These are phyloP conservation scores for Pyrochroa serraticornis DNA, from an alignment of 2,888 invertebrate species.

Conservation along the genomic window DNA sequence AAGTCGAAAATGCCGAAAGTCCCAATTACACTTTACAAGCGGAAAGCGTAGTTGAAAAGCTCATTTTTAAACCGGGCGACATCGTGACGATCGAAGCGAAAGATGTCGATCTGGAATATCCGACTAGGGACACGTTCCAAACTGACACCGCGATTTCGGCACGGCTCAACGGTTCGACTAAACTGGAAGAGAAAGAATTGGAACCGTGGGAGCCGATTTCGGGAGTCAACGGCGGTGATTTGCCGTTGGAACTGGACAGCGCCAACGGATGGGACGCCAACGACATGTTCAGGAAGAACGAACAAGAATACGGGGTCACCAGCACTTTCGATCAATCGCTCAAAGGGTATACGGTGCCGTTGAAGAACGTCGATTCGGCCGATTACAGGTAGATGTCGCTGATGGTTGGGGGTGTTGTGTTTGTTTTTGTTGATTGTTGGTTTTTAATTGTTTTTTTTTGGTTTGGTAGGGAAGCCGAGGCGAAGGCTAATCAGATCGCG, in stretches of 20 bases:
- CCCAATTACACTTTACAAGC: constrained; percentile 62
- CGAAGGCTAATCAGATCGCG: constrained; percentile 88
- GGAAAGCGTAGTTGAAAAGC: constrained; percentile 75
- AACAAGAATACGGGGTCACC: constrained; percentile 88
- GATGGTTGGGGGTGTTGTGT: neutral
- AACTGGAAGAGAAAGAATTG: constrained; percentile 76
- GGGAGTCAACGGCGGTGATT: constrained; percentile 64
- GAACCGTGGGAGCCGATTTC: constrained; percentile 86
- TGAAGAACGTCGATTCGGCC: constrained; percentile 84
- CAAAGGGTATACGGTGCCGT: constrained; percentile 87
- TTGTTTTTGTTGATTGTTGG: neutral
- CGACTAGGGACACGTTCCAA: constrained; percentile 85
- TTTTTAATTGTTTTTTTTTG: too few relatives aligned
- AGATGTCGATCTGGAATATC: constrained; percentile 89
- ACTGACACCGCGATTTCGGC: constrained; percentile 86
- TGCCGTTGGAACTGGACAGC: constrained; percentile 73
- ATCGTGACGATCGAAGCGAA: constrained; percentile 82
- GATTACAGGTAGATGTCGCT: constrained; percentile 73
- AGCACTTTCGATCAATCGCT: constrained; percentile 92
- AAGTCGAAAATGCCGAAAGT: constrained; percentile 71
- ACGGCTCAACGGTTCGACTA: constrained; percentile 62
- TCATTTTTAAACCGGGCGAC: constrained; percentile 84
- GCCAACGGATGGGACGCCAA: constrained; percentile 96
- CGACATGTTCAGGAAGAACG: constrained; percentile 96
- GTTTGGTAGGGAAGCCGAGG: constrained; percentile 69